Evolutionary conservation across 2,888 invertebrate species (phyloP).

Genomic region (Pollenia griseotomentosa): DNA sequence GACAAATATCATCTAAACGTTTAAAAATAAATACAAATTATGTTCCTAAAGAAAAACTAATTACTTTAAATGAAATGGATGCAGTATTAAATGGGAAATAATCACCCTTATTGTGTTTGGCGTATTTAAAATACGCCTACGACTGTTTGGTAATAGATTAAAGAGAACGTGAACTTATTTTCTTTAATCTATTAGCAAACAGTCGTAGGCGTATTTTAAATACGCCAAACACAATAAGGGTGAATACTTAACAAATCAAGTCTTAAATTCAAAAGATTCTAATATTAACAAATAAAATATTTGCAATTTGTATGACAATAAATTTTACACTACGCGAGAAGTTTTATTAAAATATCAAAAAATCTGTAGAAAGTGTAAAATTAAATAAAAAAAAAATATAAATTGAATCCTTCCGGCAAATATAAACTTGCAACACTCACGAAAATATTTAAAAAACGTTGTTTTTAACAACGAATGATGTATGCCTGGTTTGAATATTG

Average conservation of each 20-base stretch:
- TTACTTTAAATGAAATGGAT: slow-evolving; percentile 32
- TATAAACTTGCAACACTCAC: neutral
- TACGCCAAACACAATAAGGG: no score
- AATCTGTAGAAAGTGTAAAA: slow-evolving; percentile 73
- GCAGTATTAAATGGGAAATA: slow-evolving; percentile 35
- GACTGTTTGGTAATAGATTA: no score
- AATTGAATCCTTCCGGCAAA: slow-evolving; percentile 65
- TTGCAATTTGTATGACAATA: slow-evolving; percentile 73
- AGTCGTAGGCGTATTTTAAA: no score
- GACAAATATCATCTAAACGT: slow-evolving; percentile 61
- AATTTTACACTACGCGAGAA: slow-evolving; percentile 74
- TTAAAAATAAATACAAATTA: slow-evolving; percentile 70
- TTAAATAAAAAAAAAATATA: slow-evolving; percentile 72
- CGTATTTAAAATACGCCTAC: no score
- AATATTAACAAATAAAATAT: neutral
- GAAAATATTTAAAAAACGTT: slow-evolving; percentile 63
- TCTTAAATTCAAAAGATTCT: no score
- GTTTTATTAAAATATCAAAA: slow-evolving; percentile 75
- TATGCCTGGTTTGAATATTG: slow-evolving; percentile 1
- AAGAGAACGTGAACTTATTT: no score
- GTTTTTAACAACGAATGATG: slow-evolving; percentile 63
- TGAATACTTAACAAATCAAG: no score
- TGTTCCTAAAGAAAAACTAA: slow-evolving; percentile 58
- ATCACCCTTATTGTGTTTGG: no score
- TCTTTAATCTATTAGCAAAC: no score